phyloP scores from a whole-genome alignment of 2,113 vertebrate species.

The Myotis davidii region DNA sequence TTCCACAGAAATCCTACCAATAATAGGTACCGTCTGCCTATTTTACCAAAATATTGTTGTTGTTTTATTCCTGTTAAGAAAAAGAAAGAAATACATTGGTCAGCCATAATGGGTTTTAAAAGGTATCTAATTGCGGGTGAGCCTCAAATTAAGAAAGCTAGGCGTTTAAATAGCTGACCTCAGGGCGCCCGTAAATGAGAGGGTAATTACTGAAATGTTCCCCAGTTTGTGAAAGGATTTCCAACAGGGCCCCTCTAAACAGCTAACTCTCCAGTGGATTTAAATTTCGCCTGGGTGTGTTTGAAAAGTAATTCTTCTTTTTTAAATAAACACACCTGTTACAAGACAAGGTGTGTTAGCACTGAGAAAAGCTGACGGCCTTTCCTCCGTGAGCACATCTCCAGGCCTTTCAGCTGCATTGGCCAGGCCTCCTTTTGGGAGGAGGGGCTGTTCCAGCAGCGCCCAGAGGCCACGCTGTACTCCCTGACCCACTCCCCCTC shows the following conservation, averaged over 20 bases:
- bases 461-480: not conserved
- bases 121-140: conserved; percentile 44
- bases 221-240: conserved; percentile 76
- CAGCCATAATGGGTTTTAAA: conserved; percentile 54
- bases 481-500: not conserved
- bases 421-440: not conserved
- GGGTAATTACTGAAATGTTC: conserved; percentile 78
- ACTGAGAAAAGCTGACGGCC: not conserved
- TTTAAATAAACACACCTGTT: conserved; percentile 55
- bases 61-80: conserved; percentile 35
- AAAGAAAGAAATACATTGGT: conserved; percentile 65
- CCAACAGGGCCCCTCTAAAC: conserved; percentile 69
- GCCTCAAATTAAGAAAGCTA: conserved; percentile 73
- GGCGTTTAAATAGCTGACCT: conserved; percentile 77
- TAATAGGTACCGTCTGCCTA: conserved; percentile 26
- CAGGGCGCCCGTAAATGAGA: conserved; percentile 67
- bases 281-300: conserved; percentile 62
- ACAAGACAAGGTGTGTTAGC: not conserved
- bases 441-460: not conserved
- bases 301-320: conserved; percentile 16
- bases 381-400: not conserved
- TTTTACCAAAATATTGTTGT: conserved; percentile 46
- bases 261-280: conserved; percentile 71
- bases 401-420: not conserved
- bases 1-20: not conserved